These are phyloP conservation scores for Agrochola lychnidis DNA, from an alignment of 2,888 invertebrate genomes.

Conservation along the genomic window DNA sequence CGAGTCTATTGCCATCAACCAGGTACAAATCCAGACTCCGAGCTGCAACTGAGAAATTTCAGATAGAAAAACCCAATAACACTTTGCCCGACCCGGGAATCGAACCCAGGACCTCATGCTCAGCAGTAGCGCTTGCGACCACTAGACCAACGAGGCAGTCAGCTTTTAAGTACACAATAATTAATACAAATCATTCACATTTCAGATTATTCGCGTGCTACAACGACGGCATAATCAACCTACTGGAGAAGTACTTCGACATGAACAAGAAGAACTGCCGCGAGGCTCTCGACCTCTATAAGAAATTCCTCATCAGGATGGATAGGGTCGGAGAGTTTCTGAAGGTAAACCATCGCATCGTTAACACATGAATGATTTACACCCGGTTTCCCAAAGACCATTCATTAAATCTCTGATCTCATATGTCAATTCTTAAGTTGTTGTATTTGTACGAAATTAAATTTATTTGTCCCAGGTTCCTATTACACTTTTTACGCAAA, in stretches of 20 bases:
- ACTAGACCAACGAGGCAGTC: too few species aligned
- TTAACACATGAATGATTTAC: neutral
- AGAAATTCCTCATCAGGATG: constrained; percentile 99
- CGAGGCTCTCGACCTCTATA: constrained; percentile 99
- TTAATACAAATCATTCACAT: neutral
- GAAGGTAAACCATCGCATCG: constrained; percentile 90
- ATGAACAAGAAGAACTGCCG: constrained; percentile 99
- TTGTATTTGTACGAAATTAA: neutral
- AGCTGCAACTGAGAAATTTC: too few species aligned
- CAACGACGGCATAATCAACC: constrained; percentile 99
- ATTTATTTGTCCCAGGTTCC: too few species aligned
- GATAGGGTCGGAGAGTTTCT: constrained; percentile 99
- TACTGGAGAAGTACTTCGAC: constrained; percentile 99
- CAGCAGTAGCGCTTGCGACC: too few species aligned
- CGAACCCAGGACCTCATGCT: too few species aligned
- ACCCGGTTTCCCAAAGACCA: neutral
- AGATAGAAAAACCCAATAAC: too few species aligned
- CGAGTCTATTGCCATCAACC: too few species aligned
- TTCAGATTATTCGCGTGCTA: constrained; percentile 98
- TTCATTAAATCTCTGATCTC: too few species aligned
- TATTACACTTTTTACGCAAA: too few species aligned
- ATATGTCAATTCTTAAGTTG: neutral
- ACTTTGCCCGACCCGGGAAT: too few species aligned
- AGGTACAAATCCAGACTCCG: too few species aligned
- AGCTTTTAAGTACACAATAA: too few species aligned